Percentiles rank a stretch among this genome's conserved stretches.
Evolutionary conservation across 2,888 invertebrate species (phyloP).

Genomic region (Periphyllus acericola): DNA sequence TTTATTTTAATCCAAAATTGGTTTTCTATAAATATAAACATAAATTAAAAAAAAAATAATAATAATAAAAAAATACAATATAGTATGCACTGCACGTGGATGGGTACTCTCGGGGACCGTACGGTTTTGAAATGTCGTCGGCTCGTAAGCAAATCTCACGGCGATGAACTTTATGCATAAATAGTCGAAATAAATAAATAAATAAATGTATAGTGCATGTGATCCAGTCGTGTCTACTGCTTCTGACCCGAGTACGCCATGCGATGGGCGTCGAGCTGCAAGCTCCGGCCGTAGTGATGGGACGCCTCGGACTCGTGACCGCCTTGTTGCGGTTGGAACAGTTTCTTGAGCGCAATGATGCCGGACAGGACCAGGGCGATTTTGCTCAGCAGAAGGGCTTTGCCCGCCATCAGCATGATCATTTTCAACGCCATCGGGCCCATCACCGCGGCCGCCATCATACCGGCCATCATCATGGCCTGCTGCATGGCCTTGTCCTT

Average conservation of each 20-base stretch:
- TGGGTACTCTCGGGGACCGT: too few species aligned
- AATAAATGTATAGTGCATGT: background rate
- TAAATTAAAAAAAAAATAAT: too few species aligned
- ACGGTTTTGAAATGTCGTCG: too few species aligned
- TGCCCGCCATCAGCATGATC: conserved; percentile 59
- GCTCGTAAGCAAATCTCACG: too few species aligned
- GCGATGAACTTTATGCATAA: too few species aligned
- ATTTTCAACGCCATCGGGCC: conserved; percentile 57
- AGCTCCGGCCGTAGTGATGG: conserved; percentile 60
- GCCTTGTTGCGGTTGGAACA: conserved; percentile 55
- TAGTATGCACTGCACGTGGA: too few species aligned
- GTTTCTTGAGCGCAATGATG: conserved; percentile 61
- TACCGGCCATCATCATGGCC: conserved; percentile 60
- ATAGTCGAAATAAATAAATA: background rate
- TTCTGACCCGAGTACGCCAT: conserved; percentile 31
- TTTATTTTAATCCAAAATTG: too few species aligned
- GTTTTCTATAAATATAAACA: too few species aligned
- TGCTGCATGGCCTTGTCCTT: conserved; percentile 61
- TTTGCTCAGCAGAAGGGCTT: conserved; percentile 61
- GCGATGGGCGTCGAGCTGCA: conserved; percentile 28
- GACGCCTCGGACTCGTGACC: conserved; percentile 57
- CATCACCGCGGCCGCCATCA: conserved; percentile 57
- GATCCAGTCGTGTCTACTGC: background rate
- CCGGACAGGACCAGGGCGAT: conserved; percentile 62
- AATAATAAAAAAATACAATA: too few species aligned